Conservation (phyloP, 2,113 vertebrate species). For the Chascanopsetta lugubris region DNA sequence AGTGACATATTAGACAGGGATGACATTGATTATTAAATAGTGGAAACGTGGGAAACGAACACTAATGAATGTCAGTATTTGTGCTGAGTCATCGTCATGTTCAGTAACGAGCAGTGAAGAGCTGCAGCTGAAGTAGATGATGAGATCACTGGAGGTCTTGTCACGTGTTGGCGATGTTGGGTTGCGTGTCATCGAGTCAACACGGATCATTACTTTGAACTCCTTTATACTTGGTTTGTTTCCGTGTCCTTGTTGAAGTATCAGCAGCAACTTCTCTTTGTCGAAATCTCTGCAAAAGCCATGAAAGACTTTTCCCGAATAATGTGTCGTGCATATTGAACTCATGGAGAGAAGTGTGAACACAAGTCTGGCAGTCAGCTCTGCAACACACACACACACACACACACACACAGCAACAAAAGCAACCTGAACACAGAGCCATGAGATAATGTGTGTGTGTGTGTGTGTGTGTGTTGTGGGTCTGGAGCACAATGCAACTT, state of each 20-base stretch:
- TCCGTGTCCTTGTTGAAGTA: not conserved
- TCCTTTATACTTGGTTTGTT: not conserved
- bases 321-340: slow-evolving; percentile 33
- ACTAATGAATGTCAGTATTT: too few relatives aligned
- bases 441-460: not conserved
- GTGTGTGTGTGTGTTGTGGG: slow-evolving; percentile 1
- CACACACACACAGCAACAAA: not conserved
- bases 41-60: too few relatives aligned
- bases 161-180: too few relatives aligned
- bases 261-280: not conserved
- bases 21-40: not conserved
- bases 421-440: not conserved
- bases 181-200: slow-evolving; percentile 25
- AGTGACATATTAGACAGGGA: not conserved
- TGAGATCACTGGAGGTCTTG: not conserved
- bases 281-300: slow-evolving; percentile 14
- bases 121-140: not conserved
- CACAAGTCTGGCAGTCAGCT: slow-evolving; percentile 35
- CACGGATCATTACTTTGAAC: slow-evolving; percentile 4
- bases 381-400: slow-evolving; percentile 16
- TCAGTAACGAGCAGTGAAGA: not conserved
- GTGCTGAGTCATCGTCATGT: too few relatives aligned
- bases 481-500: not conserved
- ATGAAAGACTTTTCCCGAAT: slow-evolving; percentile 32
- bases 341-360: slow-evolving; percentile 30